Conservation (phyloP, 2,888 invertebrate species). For the Hyposoter didymator region DNA sequence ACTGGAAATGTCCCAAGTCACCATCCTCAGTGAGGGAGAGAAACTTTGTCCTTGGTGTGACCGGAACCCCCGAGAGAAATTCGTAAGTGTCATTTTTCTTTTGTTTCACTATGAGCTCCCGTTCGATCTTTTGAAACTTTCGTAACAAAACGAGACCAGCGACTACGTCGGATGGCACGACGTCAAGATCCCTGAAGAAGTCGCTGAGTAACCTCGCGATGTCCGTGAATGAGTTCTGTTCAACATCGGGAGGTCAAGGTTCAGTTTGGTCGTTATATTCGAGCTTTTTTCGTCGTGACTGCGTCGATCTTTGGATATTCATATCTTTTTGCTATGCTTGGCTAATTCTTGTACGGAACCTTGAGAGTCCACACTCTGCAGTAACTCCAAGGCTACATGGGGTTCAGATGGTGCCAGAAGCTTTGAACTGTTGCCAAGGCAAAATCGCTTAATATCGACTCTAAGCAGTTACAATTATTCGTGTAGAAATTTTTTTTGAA, state of each 20-base stretch:
- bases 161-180: conserved; percentile 94
- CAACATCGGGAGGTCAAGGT: background rate
- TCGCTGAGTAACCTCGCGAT: conserved; percentile 93
- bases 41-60: conserved; percentile 93
- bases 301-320: background rate
- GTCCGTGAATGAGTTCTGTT: conserved; percentile 92
- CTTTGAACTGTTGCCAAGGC: background rate
- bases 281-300: background rate
- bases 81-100: conserved; percentile 93
- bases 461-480: too few relatives aligned
- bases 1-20: conserved; percentile 89
- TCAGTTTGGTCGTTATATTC: background rate
- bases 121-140: conserved; percentile 92
- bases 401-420: background rate
- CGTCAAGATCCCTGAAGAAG: conserved; percentile 94
- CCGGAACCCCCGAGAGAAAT: conserved; percentile 93
- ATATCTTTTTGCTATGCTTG: background rate
- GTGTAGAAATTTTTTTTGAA: too few relatives aligned
- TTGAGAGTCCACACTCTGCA: background rate
- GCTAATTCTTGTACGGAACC: background rate
- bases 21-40: conserved; percentile 90
- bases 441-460: background rate
- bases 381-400: background rate
- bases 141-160: conserved; percentile 92
- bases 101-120: conserved; percentile 90